Conservation (phyloP, 2,797 vertebrate genomes). For the Ctenopoma multispine region DNA sequence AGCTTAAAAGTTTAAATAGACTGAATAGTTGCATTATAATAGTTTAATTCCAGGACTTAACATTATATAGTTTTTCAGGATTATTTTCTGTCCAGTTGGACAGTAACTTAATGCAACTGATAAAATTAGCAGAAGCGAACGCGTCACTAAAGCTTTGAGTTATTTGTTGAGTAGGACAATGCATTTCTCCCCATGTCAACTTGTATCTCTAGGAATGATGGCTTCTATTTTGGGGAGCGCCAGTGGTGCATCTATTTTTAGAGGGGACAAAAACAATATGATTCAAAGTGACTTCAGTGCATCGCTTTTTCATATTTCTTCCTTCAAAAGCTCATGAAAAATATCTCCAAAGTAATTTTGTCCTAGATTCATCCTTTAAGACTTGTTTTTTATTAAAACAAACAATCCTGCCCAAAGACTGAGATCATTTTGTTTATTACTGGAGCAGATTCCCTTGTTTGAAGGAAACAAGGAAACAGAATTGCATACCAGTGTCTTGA, state of each 20-base stretch:
- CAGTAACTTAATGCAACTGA: not conserved
- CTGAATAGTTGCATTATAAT: not conserved
- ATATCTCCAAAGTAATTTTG: not conserved
- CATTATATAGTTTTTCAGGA: not conserved
- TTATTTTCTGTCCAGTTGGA: not conserved
- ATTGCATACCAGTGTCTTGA: not conserved
- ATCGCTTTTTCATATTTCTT: slow-evolving; percentile 4
- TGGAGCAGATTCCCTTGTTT: not conserved
- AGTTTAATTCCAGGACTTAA: not conserved
- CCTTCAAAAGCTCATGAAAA: not conserved
- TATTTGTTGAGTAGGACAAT: slow-evolving; percentile 25
- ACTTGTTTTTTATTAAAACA: not conserved
- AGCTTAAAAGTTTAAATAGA: not conserved
- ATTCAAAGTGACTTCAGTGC: slow-evolving; percentile 3
- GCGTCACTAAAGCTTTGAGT: slow-evolving; percentile 34
- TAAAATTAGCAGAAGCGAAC: slow-evolving; percentile 30
- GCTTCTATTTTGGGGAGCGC: slow-evolving; percentile 44
- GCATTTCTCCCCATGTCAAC: slow-evolving; percentile 15
- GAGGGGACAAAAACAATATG: slow-evolving; percentile 11
- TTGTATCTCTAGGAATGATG: slow-evolving; percentile 36
- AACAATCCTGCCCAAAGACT: not conserved
- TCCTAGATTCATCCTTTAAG: not conserved
- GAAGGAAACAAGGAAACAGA: not conserved
- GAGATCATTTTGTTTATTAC: not conserved
- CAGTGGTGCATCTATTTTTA: slow-evolving; percentile 52